Percentiles rank a stretch among this genome's conserved stretches.
These are phyloP conservation scores for Papilio machaon DNA, from an alignment of 1,140 invertebrate species.

Conservation along the genomic window DNA sequence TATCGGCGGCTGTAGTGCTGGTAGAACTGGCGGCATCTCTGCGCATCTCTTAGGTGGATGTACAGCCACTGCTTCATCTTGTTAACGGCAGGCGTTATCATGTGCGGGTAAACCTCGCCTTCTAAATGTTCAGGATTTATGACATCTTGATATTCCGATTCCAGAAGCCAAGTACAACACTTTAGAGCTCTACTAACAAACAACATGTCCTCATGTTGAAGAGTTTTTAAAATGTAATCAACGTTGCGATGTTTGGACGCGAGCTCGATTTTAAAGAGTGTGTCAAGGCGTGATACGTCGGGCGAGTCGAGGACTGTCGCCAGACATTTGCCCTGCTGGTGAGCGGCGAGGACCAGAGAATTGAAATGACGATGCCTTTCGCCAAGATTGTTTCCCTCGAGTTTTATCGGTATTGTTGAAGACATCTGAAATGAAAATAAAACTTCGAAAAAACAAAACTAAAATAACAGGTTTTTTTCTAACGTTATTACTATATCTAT, in stretches of 20 bases:
- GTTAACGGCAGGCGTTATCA: constrained; percentile 61
- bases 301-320: constrained; percentile 46
- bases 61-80: constrained; percentile 67
- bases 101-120: constrained; percentile 56
- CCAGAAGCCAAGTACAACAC: constrained; percentile 56
- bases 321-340: constrained; percentile 40
- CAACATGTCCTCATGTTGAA: constrained; percentile 65
- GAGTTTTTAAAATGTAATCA: constrained; percentile 59
- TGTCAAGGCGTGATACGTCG: constrained; percentile 57
- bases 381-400: constrained; percentile 55
- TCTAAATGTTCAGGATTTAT: constrained; percentile 63
- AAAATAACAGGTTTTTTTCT: neutral
- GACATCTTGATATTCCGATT: constrained; percentile 50
- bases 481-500: too few relatives aligned
- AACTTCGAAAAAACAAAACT: constrained; percentile 13
- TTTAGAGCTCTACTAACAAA: constrained; percentile 64
- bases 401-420: constrained; percentile 44
- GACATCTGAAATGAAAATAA: constrained; percentile 50
- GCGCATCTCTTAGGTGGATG: constrained; percentile 50
- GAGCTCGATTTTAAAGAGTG: constrained; percentile 67
- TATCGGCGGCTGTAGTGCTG: constrained; percentile 57
- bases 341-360: constrained; percentile 47
- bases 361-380: constrained; percentile 60
- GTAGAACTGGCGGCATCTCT: constrained; percentile 62
- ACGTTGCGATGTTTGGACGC: constrained; percentile 58